Evolutionary conservation across 2,888 invertebrate genomes (phyloP).

Genomic region (Hypsopygia costalis): DNA sequence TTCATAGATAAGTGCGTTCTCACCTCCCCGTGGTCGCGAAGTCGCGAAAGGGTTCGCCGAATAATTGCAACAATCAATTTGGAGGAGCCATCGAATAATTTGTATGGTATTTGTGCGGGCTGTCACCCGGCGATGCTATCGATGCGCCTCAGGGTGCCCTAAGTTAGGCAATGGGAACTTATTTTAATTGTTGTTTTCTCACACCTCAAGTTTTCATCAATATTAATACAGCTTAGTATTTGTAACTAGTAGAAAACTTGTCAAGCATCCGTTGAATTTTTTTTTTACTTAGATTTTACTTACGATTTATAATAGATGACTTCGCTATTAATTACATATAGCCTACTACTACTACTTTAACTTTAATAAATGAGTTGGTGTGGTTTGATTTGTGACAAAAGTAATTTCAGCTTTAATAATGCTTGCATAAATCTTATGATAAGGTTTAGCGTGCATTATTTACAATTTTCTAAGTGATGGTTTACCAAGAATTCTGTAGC

Average conservation of each 20-base stretch:
- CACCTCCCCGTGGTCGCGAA: slow-evolving; percentile 71
- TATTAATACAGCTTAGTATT: no score
- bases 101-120: slow-evolving; percentile 80
- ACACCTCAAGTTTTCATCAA: slow-evolving; percentile 52
- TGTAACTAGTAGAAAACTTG: no score
- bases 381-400: no score
- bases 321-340: no score
- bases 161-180: slow-evolving; percentile 54
- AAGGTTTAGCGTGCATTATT: no score
- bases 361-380: no score
- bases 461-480: slow-evolving; percentile 24
- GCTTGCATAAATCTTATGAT: slow-evolving; percentile 13
- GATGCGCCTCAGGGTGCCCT: slow-evolving; percentile 62
- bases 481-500: slow-evolving; percentile 40
- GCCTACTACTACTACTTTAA: no score
- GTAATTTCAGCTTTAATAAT: neutral
- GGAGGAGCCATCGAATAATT: slow-evolving; percentile 76
- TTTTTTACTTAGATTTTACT: no score
- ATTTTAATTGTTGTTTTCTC: slow-evolving; percentile 64
- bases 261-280: no score
- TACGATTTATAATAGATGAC: no score
- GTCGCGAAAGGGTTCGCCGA: slow-evolving; percentile 74
- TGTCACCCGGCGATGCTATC: slow-evolving; percentile 77
- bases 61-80: slow-evolving; percentile 80
- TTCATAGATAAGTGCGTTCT: slow-evolving; percentile 72